These are phyloP conservation scores for Drosophila kambysellisi DNA, from an alignment of 2,888 invertebrate genomes.

Conservation along the genomic window DNA sequence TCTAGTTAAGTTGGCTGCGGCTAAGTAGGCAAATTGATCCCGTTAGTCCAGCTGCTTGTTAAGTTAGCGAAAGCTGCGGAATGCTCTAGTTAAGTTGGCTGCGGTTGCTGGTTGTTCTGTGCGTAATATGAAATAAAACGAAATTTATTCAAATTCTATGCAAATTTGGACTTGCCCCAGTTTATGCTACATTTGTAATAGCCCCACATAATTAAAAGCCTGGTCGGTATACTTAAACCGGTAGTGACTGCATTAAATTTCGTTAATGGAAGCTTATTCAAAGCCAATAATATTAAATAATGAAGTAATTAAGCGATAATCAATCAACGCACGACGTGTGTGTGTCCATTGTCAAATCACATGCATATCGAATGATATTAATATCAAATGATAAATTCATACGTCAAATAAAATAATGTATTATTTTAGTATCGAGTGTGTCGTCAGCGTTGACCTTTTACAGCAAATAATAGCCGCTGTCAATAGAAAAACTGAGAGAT, in stretches of 20 bases:
- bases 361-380: conserved; percentile 35
- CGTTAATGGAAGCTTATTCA: neutral
- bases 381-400: conserved; percentile 33
- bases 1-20: conserved; percentile 14
- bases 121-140: neutral
- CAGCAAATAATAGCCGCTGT: neutral
- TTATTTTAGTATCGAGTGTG: conserved; percentile 32
- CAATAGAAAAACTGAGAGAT: conserved; percentile 19
- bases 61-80: neutral
- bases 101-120: neutral
- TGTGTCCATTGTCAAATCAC: conserved; percentile 15
- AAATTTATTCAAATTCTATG: neutral
- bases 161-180: neutral
- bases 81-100: conserved; percentile 10
- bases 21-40: neutral
- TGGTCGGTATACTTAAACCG: conserved; percentile 2
- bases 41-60: neutral
- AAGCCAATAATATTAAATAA: conserved; percentile 7
- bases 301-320: conserved; percentile 34
- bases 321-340: conserved; percentile 14
- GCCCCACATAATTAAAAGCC: neutral
- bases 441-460: conserved; percentile 74
- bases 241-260: conserved; percentile 6
- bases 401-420: conserved; percentile 16
- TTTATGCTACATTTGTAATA: neutral